These are phyloP conservation scores for Lagocephalus sceleratus DNA, from an alignment of 2,797 vertebrate species.

Conservation along the genomic window DNA sequence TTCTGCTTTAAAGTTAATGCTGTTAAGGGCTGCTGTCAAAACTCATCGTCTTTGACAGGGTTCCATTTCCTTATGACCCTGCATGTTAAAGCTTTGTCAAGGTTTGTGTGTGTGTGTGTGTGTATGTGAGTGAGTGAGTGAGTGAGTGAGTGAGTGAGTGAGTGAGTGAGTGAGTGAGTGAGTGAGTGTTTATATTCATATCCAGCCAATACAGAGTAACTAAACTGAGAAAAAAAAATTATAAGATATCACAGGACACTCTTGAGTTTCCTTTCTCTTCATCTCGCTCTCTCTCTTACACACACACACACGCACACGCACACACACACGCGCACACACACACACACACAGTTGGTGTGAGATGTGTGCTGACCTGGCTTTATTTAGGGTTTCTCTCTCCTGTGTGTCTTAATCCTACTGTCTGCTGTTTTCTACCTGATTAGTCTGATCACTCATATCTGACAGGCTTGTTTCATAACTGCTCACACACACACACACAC, in stretches of 20 bases:
- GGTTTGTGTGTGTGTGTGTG: too few relatives aligned
- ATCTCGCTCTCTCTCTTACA: slow-evolving; percentile 6
- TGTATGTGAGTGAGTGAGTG: too few relatives aligned
- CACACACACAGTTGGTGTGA: slow-evolving; percentile 13
- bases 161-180: too few relatives aligned
- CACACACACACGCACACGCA: slow-evolving; percentile 1
- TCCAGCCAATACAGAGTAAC: slow-evolving; percentile 11
- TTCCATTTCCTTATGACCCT: slow-evolving; percentile 17
- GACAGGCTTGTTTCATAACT: slow-evolving; percentile 54
- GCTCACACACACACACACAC: slow-evolving; percentile 14
- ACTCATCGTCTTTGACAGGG: slow-evolving; percentile 30
- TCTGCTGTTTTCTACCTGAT: slow-evolving; percentile 62
- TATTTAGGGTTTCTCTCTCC: slow-evolving; percentile 52
- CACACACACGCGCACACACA: slow-evolving; percentile 14
- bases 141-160: too few relatives aligned
- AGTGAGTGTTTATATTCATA: too few relatives aligned
- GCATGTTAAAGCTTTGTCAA: too few relatives aligned
- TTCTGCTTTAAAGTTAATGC: slow-evolving; percentile 49
- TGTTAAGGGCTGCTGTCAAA: slow-evolving; percentile 38
- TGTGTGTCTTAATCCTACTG: slow-evolving; percentile 60
- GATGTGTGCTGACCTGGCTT: slow-evolving; percentile 39
- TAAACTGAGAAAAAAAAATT: slow-evolving; percentile 26
- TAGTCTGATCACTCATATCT: slow-evolving; percentile 71
- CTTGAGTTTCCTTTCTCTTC: background rate
- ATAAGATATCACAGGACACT: slow-evolving; percentile 31